Evolutionary conservation across 64 coral and sea anemone genomes (phyloP), one percentile per base, ranked within the genome.

Genomic region (Catalaphyllia jardinei): DNA sequence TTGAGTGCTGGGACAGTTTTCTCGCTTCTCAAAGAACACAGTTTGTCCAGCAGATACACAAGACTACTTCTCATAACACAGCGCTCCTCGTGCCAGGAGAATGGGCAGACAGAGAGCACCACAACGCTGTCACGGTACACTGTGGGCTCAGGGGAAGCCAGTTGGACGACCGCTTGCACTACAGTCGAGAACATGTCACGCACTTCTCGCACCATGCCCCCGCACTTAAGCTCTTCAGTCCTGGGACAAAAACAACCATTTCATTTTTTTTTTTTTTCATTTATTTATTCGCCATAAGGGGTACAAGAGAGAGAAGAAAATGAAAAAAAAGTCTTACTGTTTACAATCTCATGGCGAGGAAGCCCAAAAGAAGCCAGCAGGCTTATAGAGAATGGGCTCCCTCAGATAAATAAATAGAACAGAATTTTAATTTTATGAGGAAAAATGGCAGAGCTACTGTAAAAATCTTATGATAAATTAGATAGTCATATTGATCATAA

Each of bases 1-100:
- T 82, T 93, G 54, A 82, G 60, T 13, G 88, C 62, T 83, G 73
- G 14, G 20, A 67, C 76, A 49, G 57, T 67, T 63, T 80, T 80
- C 22, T 79, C 52, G 20, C 80, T 67, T 20, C 91, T 87, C 46
- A 83, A 71, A 31, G 76, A 79, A 60, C 97, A 99, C 52, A 99
- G 83, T 51, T 88, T 92, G 25, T 99, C 94, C 20, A 99, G 63
- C 39, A 99, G 31, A 15, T 88, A 88, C 69, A 99, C 85, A 16
- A 99, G 85, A 18, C 97, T 89, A 88, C 93, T 91, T 10, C 97
- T 88, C 71, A 99, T 86, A 18, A 99, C 87, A 46, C 95, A 96
- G 30, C 86, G 95, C 77, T 93, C 91, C 49, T 96, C 95, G 20
- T 91, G 60, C 91, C 91, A 96, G 0, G 91, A 91, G 50, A 93